Percentiles rank a stretch among this genome's conserved stretches.
phyloP scores from a whole-genome alignment of 2,888 invertebrate genomes.

The Pterobdella sp. region DNA sequence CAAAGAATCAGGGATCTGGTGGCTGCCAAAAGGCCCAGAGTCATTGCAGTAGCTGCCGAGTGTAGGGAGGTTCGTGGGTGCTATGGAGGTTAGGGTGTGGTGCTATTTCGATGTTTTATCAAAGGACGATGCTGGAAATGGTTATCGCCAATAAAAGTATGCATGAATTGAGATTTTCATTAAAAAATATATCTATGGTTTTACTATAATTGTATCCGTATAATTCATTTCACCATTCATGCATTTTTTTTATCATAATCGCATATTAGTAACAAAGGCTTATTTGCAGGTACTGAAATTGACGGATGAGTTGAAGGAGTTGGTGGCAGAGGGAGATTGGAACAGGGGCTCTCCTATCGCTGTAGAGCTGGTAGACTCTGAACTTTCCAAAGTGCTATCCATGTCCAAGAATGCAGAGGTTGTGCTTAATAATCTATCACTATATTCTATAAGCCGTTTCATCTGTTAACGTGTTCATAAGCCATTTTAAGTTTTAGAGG shows the following conservation, averaged over 20 bases:
- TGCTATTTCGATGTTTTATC: neutral
- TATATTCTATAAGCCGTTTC: neutral
- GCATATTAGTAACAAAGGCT: too few species aligned
- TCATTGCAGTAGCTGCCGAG: constrained; percentile 81
- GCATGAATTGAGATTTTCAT: too few species aligned
- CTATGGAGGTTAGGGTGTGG: neutral
- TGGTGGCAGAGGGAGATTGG: constrained; percentile 54
- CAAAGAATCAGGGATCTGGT: constrained; percentile 71
- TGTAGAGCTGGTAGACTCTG: constrained; percentile 87
- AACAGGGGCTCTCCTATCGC: constrained; percentile 72
- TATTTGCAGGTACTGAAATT: constrained; percentile 53
- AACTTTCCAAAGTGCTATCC: constrained; percentile 80
- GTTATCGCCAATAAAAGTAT: too few species aligned
- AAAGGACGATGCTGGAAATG: too few species aligned
- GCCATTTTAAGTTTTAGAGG: too few species aligned
- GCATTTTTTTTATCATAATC: too few species aligned
- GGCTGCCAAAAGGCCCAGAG: constrained; percentile 80
- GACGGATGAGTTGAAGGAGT: constrained; percentile 51
- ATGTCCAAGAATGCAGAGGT: constrained; percentile 75
- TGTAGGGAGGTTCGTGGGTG: constrained; percentile 55
- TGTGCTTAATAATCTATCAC: too few species aligned
- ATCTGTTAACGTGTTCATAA: too few species aligned
- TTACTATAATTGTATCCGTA: too few species aligned
- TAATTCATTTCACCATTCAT: too few species aligned
- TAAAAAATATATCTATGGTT: too few species aligned